These are phyloP conservation scores for Brachyrhaphis roseni DNA, from an alignment of 2,797 vertebrate genomes.

Conservation along the genomic window DNA sequence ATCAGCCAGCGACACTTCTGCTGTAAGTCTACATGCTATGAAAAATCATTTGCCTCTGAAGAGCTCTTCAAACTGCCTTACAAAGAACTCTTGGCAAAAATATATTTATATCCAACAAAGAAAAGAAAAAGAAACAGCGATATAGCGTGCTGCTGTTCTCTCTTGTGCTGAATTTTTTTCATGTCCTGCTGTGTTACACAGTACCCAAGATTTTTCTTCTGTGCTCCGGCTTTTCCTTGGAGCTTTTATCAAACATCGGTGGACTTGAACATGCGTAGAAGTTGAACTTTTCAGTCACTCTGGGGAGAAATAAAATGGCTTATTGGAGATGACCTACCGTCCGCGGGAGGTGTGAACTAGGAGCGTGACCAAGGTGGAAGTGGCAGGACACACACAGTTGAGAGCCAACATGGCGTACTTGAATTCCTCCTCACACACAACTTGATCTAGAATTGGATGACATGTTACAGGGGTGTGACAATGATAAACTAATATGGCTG, in stretches of 20 bases:
- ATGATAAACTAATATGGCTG: not conserved
- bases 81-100: constrained; percentile 19
- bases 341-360: constrained; percentile 93
- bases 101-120: not conserved
- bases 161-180: constrained; percentile 18
- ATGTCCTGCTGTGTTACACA: constrained; percentile 39
- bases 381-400: constrained; percentile 93
- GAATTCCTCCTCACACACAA: constrained; percentile 95
- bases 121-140: constrained; percentile 26
- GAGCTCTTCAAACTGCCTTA: constrained; percentile 49
- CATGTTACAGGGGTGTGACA: not conserved
- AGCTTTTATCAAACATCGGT: constrained; percentile 2
- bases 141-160: constrained; percentile 20
- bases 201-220: constrained; percentile 29
- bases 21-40: constrained; percentile 47
- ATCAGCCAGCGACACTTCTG: constrained; percentile 19
- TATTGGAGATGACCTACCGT: constrained; percentile 82
- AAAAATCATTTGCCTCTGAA: constrained; percentile 54
- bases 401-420: constrained; percentile 93
- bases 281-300: constrained; percentile 33
- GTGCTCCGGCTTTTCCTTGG: constrained; percentile 7
- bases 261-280: constrained; percentile 5
- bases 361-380: constrained; percentile 93
- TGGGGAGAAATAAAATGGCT: constrained; percentile 17
- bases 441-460: constrained; percentile 83